A percentile compares a stretch with the other conserved stretches of the same genome.
Evolutionary conservation across 2,797 vertebrate genomes (phyloP).

Genomic region (Peromyscus eremicus): DNA sequence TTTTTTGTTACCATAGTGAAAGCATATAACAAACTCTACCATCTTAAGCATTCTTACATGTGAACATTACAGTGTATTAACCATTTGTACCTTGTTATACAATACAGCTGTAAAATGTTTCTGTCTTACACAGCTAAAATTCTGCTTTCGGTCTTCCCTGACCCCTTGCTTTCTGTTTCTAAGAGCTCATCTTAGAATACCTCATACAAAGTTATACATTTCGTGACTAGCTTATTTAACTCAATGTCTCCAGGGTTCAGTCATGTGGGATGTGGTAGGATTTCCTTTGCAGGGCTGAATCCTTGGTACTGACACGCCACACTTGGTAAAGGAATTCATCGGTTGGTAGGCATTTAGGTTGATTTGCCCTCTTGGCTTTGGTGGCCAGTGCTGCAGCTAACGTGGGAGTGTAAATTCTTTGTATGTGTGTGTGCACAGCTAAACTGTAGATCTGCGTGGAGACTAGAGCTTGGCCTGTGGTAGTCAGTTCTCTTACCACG

Average conservation of each 20-base stretch:
- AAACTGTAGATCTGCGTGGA: background rate
- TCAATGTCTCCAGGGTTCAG: background rate
- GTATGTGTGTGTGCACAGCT: background rate
- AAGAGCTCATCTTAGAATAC: background rate
- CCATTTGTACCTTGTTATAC: background rate
- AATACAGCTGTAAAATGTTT: background rate
- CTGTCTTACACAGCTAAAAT: slow-evolving; percentile 9
- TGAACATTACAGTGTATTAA: background rate
- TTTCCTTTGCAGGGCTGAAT: background rate
- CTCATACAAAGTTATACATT: background rate
- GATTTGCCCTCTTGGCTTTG: background rate
- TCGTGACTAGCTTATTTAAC: background rate
- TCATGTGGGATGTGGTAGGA: background rate
- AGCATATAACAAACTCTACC: background rate
- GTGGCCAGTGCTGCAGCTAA: background rate
- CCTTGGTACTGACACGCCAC: background rate
- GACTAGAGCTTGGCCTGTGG: background rate
- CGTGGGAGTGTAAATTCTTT: background rate
- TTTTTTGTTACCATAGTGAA: background rate
- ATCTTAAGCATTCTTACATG: background rate
- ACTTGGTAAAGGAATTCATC: background rate
- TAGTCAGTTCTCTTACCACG: background rate
- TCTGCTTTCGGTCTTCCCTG: background rate
- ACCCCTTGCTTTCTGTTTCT: background rate
- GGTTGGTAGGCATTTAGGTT: background rate